Base-by-base conservation (phyloP, 2,888 invertebrate species). In the Gryllus longicercus region DNA sequence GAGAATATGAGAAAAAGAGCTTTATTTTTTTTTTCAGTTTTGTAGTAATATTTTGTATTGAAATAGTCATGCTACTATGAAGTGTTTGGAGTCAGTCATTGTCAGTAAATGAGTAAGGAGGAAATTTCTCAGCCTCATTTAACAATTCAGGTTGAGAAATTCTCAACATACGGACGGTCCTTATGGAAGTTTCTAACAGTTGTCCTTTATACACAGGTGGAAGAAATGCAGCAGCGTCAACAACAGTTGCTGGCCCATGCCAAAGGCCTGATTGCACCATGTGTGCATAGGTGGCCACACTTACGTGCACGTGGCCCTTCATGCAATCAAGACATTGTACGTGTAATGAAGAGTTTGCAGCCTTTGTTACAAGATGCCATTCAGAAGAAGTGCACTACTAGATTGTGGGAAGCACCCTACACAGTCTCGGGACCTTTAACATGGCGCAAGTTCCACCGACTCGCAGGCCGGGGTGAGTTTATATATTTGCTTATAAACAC, bases 381-480 rank as follows among this genome's bases (percentile, higher is more conserved):
- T 84, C 97, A 98, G 87, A 96, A 96, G 88, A 96, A 96, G 84
- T 94, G 95, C 83, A 93, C 94, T 77, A 92, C 93, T 76, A 91
- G 96, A 83, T 91, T 96, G 88, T 98, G 98, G 95, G 98, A 98
- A 87, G 96, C 97, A 79, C 94, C 94, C 1, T 93, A 94, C 84
- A 94, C 93, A 1, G 96, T 99, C 75, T 94, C 96, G 83, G 99
- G 99, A 1, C 99, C 99, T 51, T 91, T 99, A 18, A 99, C 99
- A 2, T 99, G 99, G 99, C 91, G 98, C 79, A 97, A 98, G 87
- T 98, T 99, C 88, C 98, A 98, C 90, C 92, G 96, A 81, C 90
- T 98, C 82, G 97, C 98, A 75, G 98, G 97, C 12, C 91, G 97
- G 86, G 97, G 90, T 88, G 82, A 84, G 83, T 81, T 75, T 38